Evolutionary conservation across 2,113 vertebrate species (phyloP), one percentile per base, ranked within the genome.

Genomic region (Callocephalon fimbriatum): DNA sequence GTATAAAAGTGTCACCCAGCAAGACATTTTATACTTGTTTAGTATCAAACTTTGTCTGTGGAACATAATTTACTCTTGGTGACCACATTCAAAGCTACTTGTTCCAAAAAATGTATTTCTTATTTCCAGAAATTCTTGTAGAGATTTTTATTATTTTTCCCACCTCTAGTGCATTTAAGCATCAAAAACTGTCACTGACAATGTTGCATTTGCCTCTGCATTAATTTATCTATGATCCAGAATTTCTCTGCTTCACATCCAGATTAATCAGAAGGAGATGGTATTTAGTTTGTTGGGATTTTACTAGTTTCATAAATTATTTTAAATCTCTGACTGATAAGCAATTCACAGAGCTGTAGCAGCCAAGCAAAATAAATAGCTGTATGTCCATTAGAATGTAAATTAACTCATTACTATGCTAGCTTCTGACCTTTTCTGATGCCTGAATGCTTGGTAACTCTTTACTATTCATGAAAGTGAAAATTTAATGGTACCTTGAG

Each of bases 331-430:
- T 93, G 80, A 94, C 95, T 95, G 92, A 96, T 92, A 96, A 93
- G 83, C 85, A 96, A 90, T 96, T 95, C 77, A 90, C 47, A 94
- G 88, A 96, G 81, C 88, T 95, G 65, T 92, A 86, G 68, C 92
- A 97, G 45, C 44, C 56, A 91, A 89, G 42, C 14, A 96, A 95
- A 97, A 88, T 95, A 93, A 96, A 86, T 89, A 97, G 66, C 44
- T 95, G 59, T 94, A 73, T 95, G 88, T 89, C 95, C 77, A 95
- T 95, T 97, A 96, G 96, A 95, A 97, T 98, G 94, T 80, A 98
- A 98, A 98, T 98, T 82, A 97, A 86, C 88, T 97, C 93, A 97
- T 98, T 97, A 95, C 62, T 91, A 32, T 97, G 67, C 86, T 74
- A 88, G 74, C 72, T 84, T 79, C 51, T 97, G 96, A 97, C 96